phyloP scores from a whole-genome alignment of 2,113 vertebrate genomes.

The Peromyscus polionotus region DNA sequence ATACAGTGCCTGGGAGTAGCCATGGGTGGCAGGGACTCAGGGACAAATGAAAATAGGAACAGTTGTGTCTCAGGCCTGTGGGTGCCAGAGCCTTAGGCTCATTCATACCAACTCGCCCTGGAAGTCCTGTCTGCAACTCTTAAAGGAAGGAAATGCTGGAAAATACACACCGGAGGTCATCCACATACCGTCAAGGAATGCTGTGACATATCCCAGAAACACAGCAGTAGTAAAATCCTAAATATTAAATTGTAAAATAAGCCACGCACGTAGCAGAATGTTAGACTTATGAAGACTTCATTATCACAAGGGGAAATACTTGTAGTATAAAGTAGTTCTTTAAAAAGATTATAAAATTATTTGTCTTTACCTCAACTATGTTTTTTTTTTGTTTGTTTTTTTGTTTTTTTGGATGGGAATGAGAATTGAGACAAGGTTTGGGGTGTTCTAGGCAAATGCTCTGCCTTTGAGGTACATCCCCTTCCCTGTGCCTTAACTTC shows the following conservation, averaged over 20 bases:
- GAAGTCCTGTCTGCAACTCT: not conserved
- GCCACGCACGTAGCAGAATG: not conserved
- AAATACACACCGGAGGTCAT: not conserved
- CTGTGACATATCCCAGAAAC: not conserved
- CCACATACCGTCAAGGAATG: not conserved
- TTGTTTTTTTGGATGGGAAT: not conserved
- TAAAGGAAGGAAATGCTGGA: not conserved
- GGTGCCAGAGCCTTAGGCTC: not conserved
- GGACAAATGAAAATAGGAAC: not conserved
- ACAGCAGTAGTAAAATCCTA: not conserved
- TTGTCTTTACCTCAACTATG: conserved; percentile 45
- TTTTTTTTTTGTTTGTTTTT: not conserved
- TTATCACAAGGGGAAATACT: not conserved
- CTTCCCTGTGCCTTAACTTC: conserved; percentile 32
- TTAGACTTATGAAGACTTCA: conserved; percentile 15
- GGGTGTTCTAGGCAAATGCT: not conserved
- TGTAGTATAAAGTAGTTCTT: not conserved
- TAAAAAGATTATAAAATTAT: conserved; percentile 29
- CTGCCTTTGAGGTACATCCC: not conserved
- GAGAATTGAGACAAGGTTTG: not conserved
- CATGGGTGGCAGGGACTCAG: not conserved
- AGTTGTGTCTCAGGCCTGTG: not conserved
- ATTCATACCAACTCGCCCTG: not conserved
- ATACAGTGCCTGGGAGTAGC: not conserved
- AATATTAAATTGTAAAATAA: not conserved